Base-by-base conservation (phyloP, 2,888 invertebrate species). In the Leucozona laternaria region DNA sequence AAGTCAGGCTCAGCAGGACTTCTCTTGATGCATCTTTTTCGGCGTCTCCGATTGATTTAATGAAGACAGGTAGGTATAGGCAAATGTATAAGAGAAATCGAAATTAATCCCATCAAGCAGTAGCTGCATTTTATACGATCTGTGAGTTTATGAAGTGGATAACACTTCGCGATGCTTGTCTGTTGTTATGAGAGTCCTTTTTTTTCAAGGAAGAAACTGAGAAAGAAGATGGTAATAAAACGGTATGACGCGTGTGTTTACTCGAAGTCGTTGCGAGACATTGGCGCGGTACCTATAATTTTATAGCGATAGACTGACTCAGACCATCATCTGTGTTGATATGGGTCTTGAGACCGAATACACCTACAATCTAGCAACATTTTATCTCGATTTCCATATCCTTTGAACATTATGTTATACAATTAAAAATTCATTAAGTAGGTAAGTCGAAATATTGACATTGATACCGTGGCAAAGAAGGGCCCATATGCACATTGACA, bases 351-450 rank as follows among this genome's bases (percentile, higher is more conserved):
- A 48, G 17, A 48, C 15, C 2, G 13, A 8, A 17, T 48, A 66
- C 64, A 17, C 64, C 64, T 20, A 22, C 58, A 31, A 31, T 57
- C 28, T 28, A n/a, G 17, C 2, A 43, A 43, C 17, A 7, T 20
- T 5, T 48, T 43, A 45, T 45, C 43, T 71, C 43, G 22, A 78
- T 77, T 81, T 70, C 77, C 73, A 81, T 81, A 81, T 78, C 68
- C 78, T 64, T 81, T 5, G 17, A 7, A 62, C 50, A 55, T 58
- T 66, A 66, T 53, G 66, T 1, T 1, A 22, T 60, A 71, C 70
- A 84, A 85, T 85, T 85, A 85, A 85, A 85, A 85, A 62, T 72
- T 80, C 80, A 85, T 85, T 85, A 85, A 80, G 15, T 6, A 53
- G 7, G 0, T 1, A 1, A 0, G 11, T 10, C 15, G 15, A 0